Conservation (phyloP, 2,113 vertebrate species). For the Hystrix cristata region DNA sequence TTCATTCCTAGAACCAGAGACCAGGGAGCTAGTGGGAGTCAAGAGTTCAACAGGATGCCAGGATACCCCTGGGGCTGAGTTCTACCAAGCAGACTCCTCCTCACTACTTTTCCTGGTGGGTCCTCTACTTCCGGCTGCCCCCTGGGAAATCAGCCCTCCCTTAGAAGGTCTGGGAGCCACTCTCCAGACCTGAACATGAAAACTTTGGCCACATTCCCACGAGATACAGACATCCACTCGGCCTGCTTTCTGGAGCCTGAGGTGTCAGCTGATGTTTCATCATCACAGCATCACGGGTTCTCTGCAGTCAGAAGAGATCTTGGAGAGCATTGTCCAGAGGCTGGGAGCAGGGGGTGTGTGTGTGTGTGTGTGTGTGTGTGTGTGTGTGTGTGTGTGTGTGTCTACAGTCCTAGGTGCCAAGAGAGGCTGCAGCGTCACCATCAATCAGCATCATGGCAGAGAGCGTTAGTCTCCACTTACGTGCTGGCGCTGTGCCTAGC, state of each 20-base stretch:
- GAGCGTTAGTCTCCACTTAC: neutral
- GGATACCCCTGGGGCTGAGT: neutral
- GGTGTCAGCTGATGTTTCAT: constrained; percentile 60
- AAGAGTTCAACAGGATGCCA: neutral
- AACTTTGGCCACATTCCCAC: constrained; percentile 15
- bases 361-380: neutral
- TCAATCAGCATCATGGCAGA: constrained; percentile 18
- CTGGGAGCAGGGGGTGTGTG: neutral
- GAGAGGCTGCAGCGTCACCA: neutral
- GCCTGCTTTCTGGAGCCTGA: neutral
- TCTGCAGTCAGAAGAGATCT: constrained; percentile 57
- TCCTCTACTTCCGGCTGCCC: neutral
- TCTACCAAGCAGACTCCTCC: neutral
- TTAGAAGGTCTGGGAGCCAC: neutral
- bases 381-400: neutral
- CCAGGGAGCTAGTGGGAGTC: neutral
- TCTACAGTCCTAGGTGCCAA: neutral
- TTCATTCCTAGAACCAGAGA: neutral
- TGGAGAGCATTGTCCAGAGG: constrained; percentile 5
- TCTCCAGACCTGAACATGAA: constrained; percentile 4
- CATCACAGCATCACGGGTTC: constrained; percentile 1
- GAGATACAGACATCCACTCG: neutral
- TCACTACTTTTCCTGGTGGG: constrained; percentile 10
- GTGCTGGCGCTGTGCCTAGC: constrained; percentile 37
- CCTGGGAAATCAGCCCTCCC: constrained; percentile 27